These are phyloP conservation scores for Thalassaphorura encarpata DNA, from an alignment of 1,140 invertebrate genomes.

Conservation along the genomic window DNA sequence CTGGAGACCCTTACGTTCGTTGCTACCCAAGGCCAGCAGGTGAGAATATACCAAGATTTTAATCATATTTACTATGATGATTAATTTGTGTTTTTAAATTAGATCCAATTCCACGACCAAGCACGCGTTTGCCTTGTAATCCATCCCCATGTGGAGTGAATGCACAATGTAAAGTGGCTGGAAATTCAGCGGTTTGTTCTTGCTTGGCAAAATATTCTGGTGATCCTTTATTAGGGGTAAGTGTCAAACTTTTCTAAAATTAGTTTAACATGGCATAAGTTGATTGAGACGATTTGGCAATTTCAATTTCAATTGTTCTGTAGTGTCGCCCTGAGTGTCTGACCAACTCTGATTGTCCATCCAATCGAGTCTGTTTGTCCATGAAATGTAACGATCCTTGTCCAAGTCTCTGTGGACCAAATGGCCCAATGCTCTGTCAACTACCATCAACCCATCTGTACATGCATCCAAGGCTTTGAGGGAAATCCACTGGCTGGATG, in stretches of 20 bases:
- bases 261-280: no score
- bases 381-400: constrained; percentile 73
- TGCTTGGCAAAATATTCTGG: constrained; percentile 42
- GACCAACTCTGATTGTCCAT: constrained; percentile 66
- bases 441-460: constrained; percentile 66
- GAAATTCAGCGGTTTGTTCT: constrained; percentile 46
- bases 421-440: constrained; percentile 66
- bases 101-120: background rate
- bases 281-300: no score
- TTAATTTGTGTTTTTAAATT: background rate
- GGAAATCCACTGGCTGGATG: constrained; percentile 73
- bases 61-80: background rate
- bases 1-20: constrained; percentile 33
- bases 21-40: constrained; percentile 15
- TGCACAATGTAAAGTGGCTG: constrained; percentile 49
- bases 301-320: no score
- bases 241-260: no score
- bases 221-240: constrained; percentile 19
- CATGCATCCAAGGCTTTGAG: constrained; percentile 59
- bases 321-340: constrained; percentile 41
- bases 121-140: constrained; percentile 45
- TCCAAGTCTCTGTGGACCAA: constrained; percentile 62
- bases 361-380: constrained; percentile 61
- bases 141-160: constrained; percentile 67
- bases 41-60: background rate